Evolutionary conservation across 2,113 vertebrate genomes (phyloP).

Genomic region (Xiphophorus maculatus): DNA sequence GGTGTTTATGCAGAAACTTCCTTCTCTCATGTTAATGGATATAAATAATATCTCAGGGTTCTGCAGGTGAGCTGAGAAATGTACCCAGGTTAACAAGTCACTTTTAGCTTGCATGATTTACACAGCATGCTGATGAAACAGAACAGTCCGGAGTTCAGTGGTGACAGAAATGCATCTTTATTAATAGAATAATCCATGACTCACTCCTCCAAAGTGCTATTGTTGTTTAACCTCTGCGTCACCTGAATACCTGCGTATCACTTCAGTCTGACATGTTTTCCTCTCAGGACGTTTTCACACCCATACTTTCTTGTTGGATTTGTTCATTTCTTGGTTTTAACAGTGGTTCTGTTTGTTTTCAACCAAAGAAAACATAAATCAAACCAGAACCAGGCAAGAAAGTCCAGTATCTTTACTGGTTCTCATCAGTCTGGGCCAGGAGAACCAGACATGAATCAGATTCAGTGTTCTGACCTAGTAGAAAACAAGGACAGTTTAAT

Average conservation of each 20-base stretch:
- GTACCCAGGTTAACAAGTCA: not conserved
- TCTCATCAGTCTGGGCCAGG: constrained; percentile 6
- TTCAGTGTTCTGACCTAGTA: too few species aligned
- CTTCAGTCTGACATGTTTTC: constrained; percentile 27
- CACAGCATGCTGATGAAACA: not conserved
- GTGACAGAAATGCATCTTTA: constrained; percentile 1
- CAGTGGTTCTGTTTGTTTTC: too few species aligned
- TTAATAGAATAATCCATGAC: constrained; percentile 9
- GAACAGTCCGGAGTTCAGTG: not conserved
- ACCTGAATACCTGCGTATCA: constrained; percentile 34
- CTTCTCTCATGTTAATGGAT: not conserved
- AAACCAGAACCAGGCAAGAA: too few species aligned
- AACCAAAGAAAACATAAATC: too few species aligned
- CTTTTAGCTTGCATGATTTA: not conserved
- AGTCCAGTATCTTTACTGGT: constrained; percentile 5
- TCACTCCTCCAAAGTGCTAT: constrained; percentile 22
- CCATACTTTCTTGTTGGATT: too few species aligned
- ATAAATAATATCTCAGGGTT: not conserved
- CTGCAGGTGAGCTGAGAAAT: not conserved
- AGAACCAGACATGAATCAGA: too few species aligned
- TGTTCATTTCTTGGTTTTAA: too few species aligned
- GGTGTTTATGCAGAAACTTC: not conserved
- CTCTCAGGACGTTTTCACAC: constrained; percentile 3
- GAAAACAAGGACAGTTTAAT: too few species aligned
- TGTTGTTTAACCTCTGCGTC: constrained; percentile 10